A percentile compares a stretch with the other conserved stretches of the same genome.
These are phyloP conservation scores for Alviniconcha marisindica DNA, from an alignment of 1,140 invertebrate genomes.

Conservation along the genomic window DNA sequence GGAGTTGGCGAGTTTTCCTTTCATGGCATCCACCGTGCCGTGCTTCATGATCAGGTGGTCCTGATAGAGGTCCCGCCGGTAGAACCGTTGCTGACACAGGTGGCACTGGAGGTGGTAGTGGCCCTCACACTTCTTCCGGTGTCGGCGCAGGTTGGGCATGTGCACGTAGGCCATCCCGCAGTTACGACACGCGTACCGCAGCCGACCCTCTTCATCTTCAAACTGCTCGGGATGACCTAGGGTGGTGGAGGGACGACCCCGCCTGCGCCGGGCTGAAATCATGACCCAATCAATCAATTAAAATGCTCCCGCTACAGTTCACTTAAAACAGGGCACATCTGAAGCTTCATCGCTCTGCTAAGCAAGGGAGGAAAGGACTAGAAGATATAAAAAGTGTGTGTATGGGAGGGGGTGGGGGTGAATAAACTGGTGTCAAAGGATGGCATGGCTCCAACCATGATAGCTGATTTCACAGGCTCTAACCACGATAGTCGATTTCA, in stretches of 20 bases:
- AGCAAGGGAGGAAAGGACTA: too few species aligned
- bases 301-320: too few species aligned
- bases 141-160: conserved; percentile 40
- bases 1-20: neutral
- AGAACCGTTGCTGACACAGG: conserved; percentile 35
- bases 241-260: neutral
- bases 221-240: neutral
- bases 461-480: too few species aligned
- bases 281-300: neutral
- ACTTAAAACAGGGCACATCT: too few species aligned
- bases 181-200: conserved; percentile 1
- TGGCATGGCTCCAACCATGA: too few species aligned
- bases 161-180: conserved; percentile 38
- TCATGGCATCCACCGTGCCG: neutral
- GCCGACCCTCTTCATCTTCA: neutral
- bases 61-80: conserved; percentile 38
- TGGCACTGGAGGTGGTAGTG: conserved; percentile 40
- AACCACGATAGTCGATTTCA: too few species aligned
- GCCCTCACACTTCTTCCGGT: conserved; percentile 42
- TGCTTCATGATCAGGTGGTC: conserved; percentile 15
- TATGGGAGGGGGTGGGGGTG: too few species aligned
- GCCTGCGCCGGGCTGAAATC: neutral
- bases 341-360: too few species aligned
- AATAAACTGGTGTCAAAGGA: too few species aligned
- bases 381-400: too few species aligned